Evolutionary conservation across 2,113 vertebrate species (phyloP), one percentile per base, ranked within the genome.

Genomic region (Megaceryle maxima): DNA sequence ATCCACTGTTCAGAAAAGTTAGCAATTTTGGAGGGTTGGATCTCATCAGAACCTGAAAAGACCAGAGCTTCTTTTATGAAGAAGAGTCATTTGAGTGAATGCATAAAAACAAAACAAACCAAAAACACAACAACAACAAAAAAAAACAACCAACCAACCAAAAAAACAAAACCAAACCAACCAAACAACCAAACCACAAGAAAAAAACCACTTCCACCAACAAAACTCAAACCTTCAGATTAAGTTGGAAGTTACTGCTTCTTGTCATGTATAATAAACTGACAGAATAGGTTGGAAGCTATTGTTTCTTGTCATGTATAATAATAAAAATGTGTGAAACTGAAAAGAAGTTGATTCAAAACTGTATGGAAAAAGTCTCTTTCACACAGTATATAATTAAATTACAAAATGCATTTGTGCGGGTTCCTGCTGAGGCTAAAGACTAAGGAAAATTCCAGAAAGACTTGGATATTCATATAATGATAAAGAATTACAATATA

Each of bases 21-120:
- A 62, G 5, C 13, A 46, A 28, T 60, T 53, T 20, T 4, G 4
- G 1, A 4, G 13, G 3, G 5, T 6, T 46, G 4, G 19, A 5
- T 50, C 33, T 53, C 31, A 46, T 15, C 18, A 67, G 80, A 80
- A 88, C 29, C 4, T 76, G 28, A 28, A 59, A 73, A 83, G 17
- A 68, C 8, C 9, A 9, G 43, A 67, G 29, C 46, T 75, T 51
- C 9, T 19, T 75, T 82, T 50, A 22, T 51, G 37, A 75, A 53
- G 56, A 67, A 76, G 16, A 20, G 8, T 19, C 33, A 37, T 43
- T 37, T 26, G 8, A 67, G 25, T 7, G 12, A 78, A 37, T 46
- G 37, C 16, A 68, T 84, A 11, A 48, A 67, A 87, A 81, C 39
- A 22, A n/a, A 29, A 82, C 20, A 48, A 25, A 13, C 6, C 22